These are phyloP conservation scores for Ptilorrhoa leucosticta DNA, from an alignment of 2,113 vertebrate genomes.

Conservation along the genomic window DNA sequence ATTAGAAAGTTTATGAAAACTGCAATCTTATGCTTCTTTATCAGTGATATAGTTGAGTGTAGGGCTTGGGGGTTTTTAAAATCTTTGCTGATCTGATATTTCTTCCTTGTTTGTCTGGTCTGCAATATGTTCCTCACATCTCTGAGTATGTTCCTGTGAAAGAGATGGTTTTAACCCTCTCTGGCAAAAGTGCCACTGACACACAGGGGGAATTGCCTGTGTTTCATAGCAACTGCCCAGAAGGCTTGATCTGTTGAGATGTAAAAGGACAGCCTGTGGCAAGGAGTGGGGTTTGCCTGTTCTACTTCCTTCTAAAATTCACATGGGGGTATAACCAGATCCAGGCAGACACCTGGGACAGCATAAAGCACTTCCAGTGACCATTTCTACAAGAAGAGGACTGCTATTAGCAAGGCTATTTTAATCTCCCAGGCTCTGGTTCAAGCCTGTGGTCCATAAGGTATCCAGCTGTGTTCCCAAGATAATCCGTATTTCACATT, in stretches of 20 bases:
- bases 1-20: neutral
- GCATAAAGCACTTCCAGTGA: neutral
- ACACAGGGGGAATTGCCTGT: neutral
- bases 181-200: neutral
- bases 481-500: rapidly evolving
- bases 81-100: neutral
- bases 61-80: neutral
- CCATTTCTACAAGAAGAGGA: neutral
- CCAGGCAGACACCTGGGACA: neutral
- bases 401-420: neutral
- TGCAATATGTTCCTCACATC: neutral
- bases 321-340: neutral
- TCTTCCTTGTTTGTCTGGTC: neutral
- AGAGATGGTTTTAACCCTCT: neutral
- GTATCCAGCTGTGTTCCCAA: neutral
- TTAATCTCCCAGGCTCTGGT: neutral
- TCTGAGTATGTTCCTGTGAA: neutral
- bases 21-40: neutral
- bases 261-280: neutral
- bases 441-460: neutral
- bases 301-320: neutral
- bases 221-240: neutral
- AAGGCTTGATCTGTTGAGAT: neutral
- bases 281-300: neutral
- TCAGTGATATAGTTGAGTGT: neutral